Percentiles rank a stretch among this genome's conserved stretches.
Conservation (phyloP, 2,113 vertebrate genomes). For the Sylvia atricapilla region DNA sequence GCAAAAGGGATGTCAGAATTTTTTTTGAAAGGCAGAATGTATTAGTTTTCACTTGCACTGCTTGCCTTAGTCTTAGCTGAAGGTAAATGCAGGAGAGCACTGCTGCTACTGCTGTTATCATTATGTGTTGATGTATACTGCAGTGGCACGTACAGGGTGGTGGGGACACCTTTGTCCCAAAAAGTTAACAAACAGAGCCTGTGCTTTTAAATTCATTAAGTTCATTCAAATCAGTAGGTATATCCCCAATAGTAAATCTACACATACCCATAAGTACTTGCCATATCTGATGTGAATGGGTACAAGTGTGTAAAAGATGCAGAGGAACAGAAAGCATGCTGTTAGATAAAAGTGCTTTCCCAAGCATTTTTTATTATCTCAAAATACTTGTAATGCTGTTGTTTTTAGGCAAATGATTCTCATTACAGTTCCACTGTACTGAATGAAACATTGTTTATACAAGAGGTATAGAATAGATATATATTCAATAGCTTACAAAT, state of each 20-base stretch:
- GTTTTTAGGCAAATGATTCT: neutral
- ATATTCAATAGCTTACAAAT: neutral
- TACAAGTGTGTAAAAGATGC: neutral
- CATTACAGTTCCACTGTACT: rapidly evolving
- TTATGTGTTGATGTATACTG: neutral
- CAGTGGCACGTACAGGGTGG: neutral
- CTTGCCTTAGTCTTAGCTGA: neutral
- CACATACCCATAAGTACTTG: neutral
- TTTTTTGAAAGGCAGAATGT: neutral
- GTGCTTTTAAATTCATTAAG: neutral
- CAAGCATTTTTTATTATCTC: neutral
- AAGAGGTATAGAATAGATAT: neutral
- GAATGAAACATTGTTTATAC: neutral
- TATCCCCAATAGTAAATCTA: neutral
- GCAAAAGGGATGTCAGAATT: neutral
- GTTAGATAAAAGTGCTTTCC: neutral
- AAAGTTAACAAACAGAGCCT: neutral
- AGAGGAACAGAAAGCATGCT: neutral
- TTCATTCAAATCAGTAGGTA: neutral
- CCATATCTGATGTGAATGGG: neutral
- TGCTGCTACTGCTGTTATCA: neutral
- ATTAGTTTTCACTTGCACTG: neutral
- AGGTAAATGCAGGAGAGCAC: neutral
- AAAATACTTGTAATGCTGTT: neutral
- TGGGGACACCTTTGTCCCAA: neutral